Percentiles rank a stretch among this genome's conserved stretches.
Conservation (phyloP, 2,797 vertebrate species). For the Phoxinus dragarum region DNA sequence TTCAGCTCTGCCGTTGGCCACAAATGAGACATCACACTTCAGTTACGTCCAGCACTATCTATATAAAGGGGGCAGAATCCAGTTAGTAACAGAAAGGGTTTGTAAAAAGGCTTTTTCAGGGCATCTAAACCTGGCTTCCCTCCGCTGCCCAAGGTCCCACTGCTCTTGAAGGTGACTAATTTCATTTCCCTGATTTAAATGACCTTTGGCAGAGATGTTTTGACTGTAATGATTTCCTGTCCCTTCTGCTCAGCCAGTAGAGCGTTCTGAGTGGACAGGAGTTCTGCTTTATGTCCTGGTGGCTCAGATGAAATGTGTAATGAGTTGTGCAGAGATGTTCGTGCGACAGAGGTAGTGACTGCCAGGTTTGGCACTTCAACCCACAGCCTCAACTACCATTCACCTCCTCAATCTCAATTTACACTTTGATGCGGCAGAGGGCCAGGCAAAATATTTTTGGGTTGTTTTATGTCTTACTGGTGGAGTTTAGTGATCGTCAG, state of each 20-base stretch:
- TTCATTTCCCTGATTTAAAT: conserved; percentile 89
- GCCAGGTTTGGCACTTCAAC: conserved; percentile 22
- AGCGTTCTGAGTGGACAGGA: conserved; percentile 73
- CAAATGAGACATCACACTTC: conserved; percentile 16
- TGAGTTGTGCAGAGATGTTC: conserved; percentile 69
- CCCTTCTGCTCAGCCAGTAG: conserved; percentile 82
- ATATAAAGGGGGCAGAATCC: conserved; percentile 2
- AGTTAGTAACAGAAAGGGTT: background rate
- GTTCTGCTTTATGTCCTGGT: conserved; percentile 76
- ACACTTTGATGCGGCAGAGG: background rate
- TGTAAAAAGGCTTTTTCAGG: background rate
- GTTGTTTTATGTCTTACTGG: background rate
- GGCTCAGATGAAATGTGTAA: conserved; percentile 78
- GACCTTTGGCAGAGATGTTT: conserved; percentile 92
- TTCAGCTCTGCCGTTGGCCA: background rate
- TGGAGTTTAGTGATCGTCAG: background rate
- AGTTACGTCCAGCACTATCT: background rate
- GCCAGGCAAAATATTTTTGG: background rate
- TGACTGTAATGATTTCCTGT: conserved; percentile 95
- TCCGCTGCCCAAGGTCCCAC: conserved; percentile 65
- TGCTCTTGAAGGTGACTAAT: conserved; percentile 90
- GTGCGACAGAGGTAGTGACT: conserved; percentile 33
- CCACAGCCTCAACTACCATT: conserved; percentile 17
- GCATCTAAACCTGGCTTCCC: conserved; percentile 42
- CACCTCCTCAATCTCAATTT: conserved; percentile 26